These are phyloP conservation scores for Galeopterus variegatus DNA, from an alignment of 2,113 vertebrate genomes.

Conservation along the genomic window DNA sequence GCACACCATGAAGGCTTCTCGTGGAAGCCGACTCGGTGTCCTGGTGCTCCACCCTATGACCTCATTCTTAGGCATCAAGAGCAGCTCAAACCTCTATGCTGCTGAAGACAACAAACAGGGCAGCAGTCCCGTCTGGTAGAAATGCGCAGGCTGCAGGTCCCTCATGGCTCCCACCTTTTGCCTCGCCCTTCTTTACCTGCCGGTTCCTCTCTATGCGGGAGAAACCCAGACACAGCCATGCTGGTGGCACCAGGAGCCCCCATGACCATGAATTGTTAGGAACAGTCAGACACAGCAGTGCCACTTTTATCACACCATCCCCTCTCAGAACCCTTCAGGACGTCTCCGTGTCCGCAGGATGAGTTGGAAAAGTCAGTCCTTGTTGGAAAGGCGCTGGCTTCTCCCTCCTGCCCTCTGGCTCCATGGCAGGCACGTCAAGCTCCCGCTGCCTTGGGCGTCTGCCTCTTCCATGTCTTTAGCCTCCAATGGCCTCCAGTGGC, in stretches of 20 bases:
- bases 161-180: accelerated
- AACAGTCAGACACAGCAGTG: accelerated
- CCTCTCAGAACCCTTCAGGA: background rate
- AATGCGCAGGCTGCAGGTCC: background rate
- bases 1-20: background rate
- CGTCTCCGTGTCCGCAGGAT: background rate
- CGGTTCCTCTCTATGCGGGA: background rate
- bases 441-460: background rate
- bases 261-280: accelerated
- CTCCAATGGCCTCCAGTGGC: background rate
- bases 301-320: accelerated
- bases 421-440: accelerated
- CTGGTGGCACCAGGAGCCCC: background rate
- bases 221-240: background rate
- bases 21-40: background rate
- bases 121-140: background rate
- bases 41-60: too few species aligned
- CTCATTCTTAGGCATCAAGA: background rate
- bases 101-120: accelerated
- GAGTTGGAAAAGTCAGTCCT: background rate
- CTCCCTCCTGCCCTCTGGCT: background rate
- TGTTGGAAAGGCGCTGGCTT: accelerated
- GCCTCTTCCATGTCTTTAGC: background rate
- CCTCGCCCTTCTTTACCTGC: background rate
- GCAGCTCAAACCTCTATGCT: background rate